Conservation (phyloP, 2,797 vertebrate genomes). For the Ctenochaetus hawaiiensis region DNA sequence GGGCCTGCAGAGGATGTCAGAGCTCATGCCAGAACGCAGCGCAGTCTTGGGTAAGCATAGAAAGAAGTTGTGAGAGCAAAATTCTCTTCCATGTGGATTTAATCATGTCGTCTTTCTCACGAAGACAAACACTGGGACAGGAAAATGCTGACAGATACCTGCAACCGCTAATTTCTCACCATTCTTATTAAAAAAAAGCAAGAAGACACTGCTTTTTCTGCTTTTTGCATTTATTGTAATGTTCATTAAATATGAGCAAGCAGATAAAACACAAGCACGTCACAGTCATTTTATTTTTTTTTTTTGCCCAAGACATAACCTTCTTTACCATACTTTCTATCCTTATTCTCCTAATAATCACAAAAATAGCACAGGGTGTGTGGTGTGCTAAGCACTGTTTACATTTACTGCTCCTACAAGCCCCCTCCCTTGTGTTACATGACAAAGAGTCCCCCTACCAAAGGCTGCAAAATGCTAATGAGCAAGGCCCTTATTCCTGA, state of each 20-base stretch:
- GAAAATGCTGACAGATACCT: constrained; percentile 69
- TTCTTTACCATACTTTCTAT: constrained; percentile 78
- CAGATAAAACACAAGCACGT: constrained; percentile 95
- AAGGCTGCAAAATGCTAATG: constrained; percentile 92
- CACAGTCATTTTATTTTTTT: constrained; percentile 87
- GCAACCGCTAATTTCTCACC: constrained; percentile 71
- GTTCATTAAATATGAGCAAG: constrained; percentile 93
- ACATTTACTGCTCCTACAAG: constrained; percentile 79
- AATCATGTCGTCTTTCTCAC: constrained; percentile 55
- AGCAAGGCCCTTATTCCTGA: constrained; percentile 81
- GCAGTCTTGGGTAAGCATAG: constrained; percentile 66
- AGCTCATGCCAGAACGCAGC: constrained; percentile 77
- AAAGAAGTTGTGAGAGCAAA: constrained; percentile 67
- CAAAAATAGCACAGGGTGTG: constrained; percentile 87
- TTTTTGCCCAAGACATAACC: constrained; percentile 88
- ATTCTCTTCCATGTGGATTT: constrained; percentile 88
- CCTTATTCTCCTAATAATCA: constrained; percentile 78
- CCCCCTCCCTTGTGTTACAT: constrained; percentile 74
- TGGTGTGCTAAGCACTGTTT: constrained; percentile 80
- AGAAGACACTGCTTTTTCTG: constrained; percentile 85
- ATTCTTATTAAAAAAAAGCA: constrained; percentile 78
- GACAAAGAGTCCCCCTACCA: constrained; percentile 81
- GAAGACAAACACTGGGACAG: constrained; percentile 66
- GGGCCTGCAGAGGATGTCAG: constrained; percentile 62
- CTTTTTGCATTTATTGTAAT: constrained; percentile 93